phyloP scores from a whole-genome alignment of 1,140 invertebrate species.

The Pseudomyrmex cubaensis region DNA sequence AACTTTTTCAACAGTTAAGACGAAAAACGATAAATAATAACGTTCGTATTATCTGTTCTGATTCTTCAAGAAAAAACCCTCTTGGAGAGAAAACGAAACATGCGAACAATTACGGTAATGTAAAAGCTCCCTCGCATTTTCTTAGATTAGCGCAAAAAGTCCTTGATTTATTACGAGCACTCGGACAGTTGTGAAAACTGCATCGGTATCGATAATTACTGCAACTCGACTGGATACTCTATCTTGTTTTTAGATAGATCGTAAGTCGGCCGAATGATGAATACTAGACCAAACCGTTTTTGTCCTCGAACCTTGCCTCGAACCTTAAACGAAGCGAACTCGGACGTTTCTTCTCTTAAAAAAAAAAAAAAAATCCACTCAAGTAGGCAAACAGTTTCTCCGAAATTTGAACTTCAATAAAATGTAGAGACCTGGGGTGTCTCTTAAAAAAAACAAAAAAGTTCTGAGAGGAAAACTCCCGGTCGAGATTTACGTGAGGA shows the following conservation, averaged over 20 bases:
- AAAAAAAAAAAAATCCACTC: background rate
- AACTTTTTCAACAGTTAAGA: constrained; percentile 22
- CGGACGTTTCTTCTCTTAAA: background rate
- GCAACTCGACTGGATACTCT: constrained; percentile 13
- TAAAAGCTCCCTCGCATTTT: background rate
- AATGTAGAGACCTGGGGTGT: no score
- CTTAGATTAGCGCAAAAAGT: constrained; percentile 11
- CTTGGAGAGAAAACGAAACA: background rate
- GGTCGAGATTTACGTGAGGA: background rate
- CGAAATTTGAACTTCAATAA: background rate
- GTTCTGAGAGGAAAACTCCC: background rate
- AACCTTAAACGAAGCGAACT: background rate
- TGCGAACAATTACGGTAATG: background rate
- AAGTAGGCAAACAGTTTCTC: background rate
- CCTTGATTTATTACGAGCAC: background rate
- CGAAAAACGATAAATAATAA: constrained; percentile 12
- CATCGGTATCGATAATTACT: constrained; percentile 18
- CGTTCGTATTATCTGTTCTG: background rate
- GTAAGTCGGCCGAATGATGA: background rate
- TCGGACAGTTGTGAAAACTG: constrained; percentile 4
- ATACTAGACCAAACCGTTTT: background rate
- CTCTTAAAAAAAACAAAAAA: no score
- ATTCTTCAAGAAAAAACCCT: background rate
- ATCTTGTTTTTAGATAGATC: constrained; percentile 9
- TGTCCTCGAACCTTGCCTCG: background rate